Evolutionary conservation across 2,888 invertebrate species (phyloP), one percentile per base, ranked within the genome.

Genomic region (Orthosia cruda): DNA sequence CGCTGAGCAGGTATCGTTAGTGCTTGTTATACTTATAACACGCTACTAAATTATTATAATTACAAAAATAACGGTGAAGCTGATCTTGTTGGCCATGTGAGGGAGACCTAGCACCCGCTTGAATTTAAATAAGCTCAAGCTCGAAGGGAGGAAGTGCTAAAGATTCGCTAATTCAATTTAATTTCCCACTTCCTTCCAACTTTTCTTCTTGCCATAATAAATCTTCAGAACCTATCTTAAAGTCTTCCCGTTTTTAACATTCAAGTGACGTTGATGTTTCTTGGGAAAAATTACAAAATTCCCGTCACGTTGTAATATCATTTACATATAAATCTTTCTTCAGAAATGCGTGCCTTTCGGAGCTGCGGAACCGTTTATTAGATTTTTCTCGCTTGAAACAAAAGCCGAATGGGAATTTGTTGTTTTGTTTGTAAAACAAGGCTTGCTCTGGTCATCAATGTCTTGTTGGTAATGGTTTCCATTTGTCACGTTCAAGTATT

Each of bases 271-370:
- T 74, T 69, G 67, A 78, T 74, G 62, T 71, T 77, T 57, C 77
- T 65, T 74, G 74, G 71, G 71, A 74, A 71, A 74, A 69, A 55
- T 64, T 74, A 52, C 58, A 72, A 84, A 69, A 85, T 84, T 87
- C 80, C 52, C 7, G 82, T 84, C 87, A 87, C 87, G 84, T 64
- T 54, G 49, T 84, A 80, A 82, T 87, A 82, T 87, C 69, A 87
- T 87, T 87, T 80, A 72, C 78, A 87, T 87, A 74, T 80, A 83
- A 87, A 87, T 87, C 78, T 84, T 76, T 77, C n/a, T 68, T 67
- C 74, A 75, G 71, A 81, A 83, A 77, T 80, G 66, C 50, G 18
- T 75, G 74, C 64, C 76, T 78, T 85, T 85, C 77, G 69, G 62
- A 71, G 63, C 52, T 50, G 62, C 52, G 69, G 55, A 55, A 71